Evolutionary conservation across 2,797 vertebrate species (phyloP), one percentile per base, ranked within the genome.

Genomic region (Chanos chanos): DNA sequence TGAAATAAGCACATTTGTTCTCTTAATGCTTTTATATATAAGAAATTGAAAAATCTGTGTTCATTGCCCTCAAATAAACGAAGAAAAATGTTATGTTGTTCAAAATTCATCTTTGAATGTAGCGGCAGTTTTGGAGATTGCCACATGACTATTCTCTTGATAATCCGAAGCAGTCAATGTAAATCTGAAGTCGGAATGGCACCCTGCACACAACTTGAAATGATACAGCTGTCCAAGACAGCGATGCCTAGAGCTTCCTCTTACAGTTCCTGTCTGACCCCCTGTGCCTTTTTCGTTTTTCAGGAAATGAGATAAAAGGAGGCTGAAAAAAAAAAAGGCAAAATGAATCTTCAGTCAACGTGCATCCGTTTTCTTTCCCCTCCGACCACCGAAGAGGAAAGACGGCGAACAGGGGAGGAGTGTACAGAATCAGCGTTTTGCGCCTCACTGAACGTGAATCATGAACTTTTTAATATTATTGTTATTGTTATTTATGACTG

Each of bases 271-370:
- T 63, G 8, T 64, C n/a, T 54, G 10, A 56, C 22, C 30, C 28
- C 28, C 43, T 49, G 6, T 64, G 15, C 44, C 18, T 67, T 49
- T 63, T 27, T 58, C 43, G 49, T 43, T 67, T 73, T 67, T 0
- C 67, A 92, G 90, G 90, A 90, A 52, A 84, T 84, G 83, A 90
- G 89, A 90, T 91, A 89, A 89, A 68, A 33, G 59, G 71, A 70
- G 66, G 54, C 33, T 37, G 21, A 39, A 52, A 28, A 48, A 68
- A 13, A 16, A 44, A 49, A 10, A 43, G n/a, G n/a, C n/a, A 36
- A 15, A 55, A 19, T 61, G 68, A 31, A 55, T 18, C 31, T 50
- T 55, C 22, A 4, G n/a, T 48, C 16, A 47, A 56, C 51, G 58
- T 60, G 77, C 78, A 64, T 81, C 78, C 66, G 53, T 73, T 77